Percentiles rank a stretch among this genome's conserved stretches.
phyloP scores from a whole-genome alignment of 2,888 invertebrate genomes.

The Orthosia gothica region DNA sequence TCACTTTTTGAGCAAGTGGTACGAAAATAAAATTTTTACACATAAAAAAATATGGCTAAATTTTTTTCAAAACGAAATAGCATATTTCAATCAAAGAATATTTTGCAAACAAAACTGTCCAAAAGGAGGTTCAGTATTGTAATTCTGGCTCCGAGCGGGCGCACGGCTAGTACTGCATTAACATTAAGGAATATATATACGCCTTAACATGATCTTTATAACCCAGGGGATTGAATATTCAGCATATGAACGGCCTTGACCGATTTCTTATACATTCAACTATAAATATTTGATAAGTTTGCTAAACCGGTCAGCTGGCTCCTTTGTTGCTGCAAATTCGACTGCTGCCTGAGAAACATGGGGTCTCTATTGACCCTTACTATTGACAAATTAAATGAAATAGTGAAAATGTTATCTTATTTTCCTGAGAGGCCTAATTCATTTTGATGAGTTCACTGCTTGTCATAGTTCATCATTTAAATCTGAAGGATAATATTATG shows the following conservation, averaged over 20 bases:
- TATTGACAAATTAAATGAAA: background rate
- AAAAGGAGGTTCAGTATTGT: too few relatives aligned
- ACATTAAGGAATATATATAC: too few relatives aligned
- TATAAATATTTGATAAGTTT: slow-evolving; percentile 67
- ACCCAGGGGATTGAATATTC: slow-evolving; percentile 49
- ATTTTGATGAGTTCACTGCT: background rate
- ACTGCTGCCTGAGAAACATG: background rate
- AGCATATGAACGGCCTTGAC: slow-evolving; percentile 58
- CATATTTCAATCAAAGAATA: too few relatives aligned
- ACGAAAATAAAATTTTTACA: too few relatives aligned
- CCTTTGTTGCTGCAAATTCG: slow-evolving; percentile 38
- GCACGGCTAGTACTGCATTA: too few relatives aligned
- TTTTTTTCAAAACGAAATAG: too few relatives aligned
- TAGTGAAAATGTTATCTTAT: background rate
- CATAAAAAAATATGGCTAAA: too few relatives aligned
- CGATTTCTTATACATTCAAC: slow-evolving; percentile 60
- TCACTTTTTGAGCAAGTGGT: too few relatives aligned
- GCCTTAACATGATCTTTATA: slow-evolving; percentile 47
- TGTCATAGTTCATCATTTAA: background rate
- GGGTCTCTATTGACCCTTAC: background rate
- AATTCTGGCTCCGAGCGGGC: too few relatives aligned
- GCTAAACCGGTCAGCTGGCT: slow-evolving; percentile 48
- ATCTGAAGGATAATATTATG: background rate
- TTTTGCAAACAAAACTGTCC: too few relatives aligned
- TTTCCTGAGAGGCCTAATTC: background rate